Evolutionary conservation across 2,888 invertebrate species (phyloP).

Genomic region (Bombylius major): DNA sequence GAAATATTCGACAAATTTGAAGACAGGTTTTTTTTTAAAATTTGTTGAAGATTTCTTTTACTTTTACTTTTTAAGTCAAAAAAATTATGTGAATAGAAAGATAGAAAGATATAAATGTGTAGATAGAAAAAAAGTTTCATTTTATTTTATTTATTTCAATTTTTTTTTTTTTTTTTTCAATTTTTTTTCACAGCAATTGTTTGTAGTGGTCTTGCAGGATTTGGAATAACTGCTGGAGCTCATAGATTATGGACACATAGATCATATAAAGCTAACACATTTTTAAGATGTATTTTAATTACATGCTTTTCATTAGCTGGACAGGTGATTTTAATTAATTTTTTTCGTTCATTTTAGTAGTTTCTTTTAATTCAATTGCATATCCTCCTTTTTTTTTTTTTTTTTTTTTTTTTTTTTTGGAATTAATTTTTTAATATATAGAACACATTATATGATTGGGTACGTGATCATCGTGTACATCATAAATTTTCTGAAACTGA

Average conservation of each 20-base stretch:
- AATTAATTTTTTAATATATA: slow-evolving; percentile 25
- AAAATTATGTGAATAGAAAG: too few species aligned
- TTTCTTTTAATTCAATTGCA: too few species aligned
- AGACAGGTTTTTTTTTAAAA: too few species aligned
- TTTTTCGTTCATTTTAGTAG: background rate
- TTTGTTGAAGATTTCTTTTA: too few species aligned
- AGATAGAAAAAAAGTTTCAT: too few species aligned
- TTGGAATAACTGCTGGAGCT: slow-evolving; percentile 56
- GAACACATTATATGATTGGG: slow-evolving; percentile 84
- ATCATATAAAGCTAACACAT: slow-evolving; percentile 51
- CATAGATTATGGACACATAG: slow-evolving; percentile 57
- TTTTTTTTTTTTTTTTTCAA: too few species aligned
- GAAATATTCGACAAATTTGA: too few species aligned
- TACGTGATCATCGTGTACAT: slow-evolving; percentile 64
- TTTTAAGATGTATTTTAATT: slow-evolving; percentile 46
- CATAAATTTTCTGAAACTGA: slow-evolving; percentile 73
- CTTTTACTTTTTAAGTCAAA: too few species aligned
- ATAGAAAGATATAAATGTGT: too few species aligned
- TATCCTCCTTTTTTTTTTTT: too few species aligned
- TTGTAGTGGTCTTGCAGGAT: slow-evolving; percentile 45
- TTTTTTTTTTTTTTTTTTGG: too few species aligned
- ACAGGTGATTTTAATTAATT: slow-evolving; percentile 40
- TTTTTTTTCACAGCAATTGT: slow-evolving; percentile 34
- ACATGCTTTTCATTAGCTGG: slow-evolving; percentile 50
- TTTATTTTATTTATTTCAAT: too few species aligned